Conservation (phyloP, 2,888 invertebrate species). For the Dicranocentrus wangi region DNA sequence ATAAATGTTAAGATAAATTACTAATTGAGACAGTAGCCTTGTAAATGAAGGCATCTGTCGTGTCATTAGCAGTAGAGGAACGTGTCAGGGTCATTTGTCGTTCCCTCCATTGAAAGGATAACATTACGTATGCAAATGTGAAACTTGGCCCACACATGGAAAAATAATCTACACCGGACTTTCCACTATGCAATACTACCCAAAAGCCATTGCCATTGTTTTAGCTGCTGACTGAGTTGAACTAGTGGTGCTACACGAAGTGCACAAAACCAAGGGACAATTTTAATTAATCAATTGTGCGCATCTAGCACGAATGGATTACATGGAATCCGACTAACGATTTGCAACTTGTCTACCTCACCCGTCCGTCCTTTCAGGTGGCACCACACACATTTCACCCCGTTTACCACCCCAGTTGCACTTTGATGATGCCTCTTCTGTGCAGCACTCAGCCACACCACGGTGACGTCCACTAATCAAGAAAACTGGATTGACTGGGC, state of each 20-base stretch:
- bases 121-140: too few species aligned
- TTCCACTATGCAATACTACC: too few species aligned
- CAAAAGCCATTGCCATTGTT: too few species aligned
- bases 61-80: too few species aligned
- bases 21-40: too few species aligned
- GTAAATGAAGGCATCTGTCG: too few species aligned
- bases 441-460: constrained; percentile 25
- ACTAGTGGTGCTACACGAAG: background rate
- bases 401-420: constrained; percentile 45
- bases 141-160: too few species aligned
- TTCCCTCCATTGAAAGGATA: too few species aligned
- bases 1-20: too few species aligned
- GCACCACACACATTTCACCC: constrained; percentile 49
- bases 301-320: background rate
- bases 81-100: too few species aligned
- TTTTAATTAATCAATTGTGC: background rate
- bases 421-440: constrained; percentile 33
- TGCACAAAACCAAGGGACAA: background rate
- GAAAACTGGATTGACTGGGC: constrained; percentile 47
- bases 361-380: background rate
- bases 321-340: background rate
- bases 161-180: too few species aligned
- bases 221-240: background rate
- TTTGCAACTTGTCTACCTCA: constrained; percentile 7
- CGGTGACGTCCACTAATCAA: constrained; percentile 49